These are phyloP conservation scores for Philhelius pedissequus DNA, from an alignment of 2,888 invertebrate genomes.

Conservation along the genomic window DNA sequence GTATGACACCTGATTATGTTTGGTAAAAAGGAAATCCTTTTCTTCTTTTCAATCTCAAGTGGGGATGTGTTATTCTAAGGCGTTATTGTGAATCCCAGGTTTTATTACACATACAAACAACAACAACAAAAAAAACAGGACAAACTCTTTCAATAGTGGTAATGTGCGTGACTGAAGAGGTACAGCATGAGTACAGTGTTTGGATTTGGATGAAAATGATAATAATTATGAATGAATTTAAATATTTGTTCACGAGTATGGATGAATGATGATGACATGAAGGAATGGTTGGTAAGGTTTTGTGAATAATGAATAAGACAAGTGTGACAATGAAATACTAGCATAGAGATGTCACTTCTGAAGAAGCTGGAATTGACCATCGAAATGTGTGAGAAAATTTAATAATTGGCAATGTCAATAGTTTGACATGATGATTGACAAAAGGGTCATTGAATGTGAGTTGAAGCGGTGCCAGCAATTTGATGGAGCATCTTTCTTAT, in stretches of 20 bases:
- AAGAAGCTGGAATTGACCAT: conserved; percentile 16
- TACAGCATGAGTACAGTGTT: not conserved
- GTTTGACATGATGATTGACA: conserved; percentile 6
- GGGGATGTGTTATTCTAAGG: conserved; percentile 1
- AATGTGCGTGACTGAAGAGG: conserved; percentile 43
- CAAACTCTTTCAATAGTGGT: not conserved
- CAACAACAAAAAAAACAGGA: conserved; percentile 11
- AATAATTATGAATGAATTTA: conserved; percentile 47
- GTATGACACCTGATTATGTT: conserved; percentile 63
- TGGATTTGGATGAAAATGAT: conserved; percentile 14
- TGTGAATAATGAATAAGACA: too few species aligned
- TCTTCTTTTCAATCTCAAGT: not conserved
- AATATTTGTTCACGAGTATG: conserved; percentile 43
- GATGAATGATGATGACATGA: conserved; percentile 19
- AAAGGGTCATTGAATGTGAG: conserved; percentile 1
- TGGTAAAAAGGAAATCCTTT: conserved; percentile 48
- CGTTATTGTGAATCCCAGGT: not conserved
- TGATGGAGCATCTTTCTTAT: not conserved
- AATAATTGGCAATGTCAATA: conserved; percentile 22
- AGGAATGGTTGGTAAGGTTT: not conserved
- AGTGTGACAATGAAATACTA: conserved; percentile 23
- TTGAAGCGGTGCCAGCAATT: not conserved
- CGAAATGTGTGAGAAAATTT: conserved; percentile 28
- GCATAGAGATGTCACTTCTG: conserved; percentile 16
- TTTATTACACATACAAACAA: too few species aligned